phyloP scores from a whole-genome alignment of 2,113 vertebrate species.

The Anhinga anhinga region DNA sequence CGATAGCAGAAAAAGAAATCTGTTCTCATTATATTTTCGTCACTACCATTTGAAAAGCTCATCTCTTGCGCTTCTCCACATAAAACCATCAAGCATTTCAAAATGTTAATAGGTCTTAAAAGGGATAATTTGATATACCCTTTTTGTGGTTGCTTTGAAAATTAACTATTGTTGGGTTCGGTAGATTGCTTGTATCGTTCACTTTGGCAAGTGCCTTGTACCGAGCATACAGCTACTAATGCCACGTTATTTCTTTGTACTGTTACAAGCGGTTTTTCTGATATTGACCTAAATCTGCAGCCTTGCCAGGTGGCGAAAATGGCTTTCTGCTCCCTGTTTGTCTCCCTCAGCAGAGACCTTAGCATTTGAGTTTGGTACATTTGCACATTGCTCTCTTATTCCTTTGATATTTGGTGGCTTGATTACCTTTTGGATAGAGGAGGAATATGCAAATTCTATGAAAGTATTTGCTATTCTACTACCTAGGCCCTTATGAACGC shows the following conservation, averaged over 20 bases:
- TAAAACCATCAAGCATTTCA: background rate
- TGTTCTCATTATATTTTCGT: background rate
- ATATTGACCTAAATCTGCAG: background rate
- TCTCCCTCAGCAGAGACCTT: background rate
- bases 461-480: background rate
- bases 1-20: background rate
- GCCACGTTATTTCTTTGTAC: background rate
- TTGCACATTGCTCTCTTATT: background rate
- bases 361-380: background rate
- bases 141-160: background rate
- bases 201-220: background rate
- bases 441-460: background rate
- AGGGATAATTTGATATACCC: background rate
- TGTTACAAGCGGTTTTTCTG: background rate
- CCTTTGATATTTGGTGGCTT: background rate
- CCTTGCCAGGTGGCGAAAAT: background rate
- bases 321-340: background rate
- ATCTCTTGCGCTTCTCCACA: background rate
- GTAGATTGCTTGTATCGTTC: background rate
- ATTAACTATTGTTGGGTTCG: background rate
- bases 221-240: background rate
- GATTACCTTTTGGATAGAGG: background rate
- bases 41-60: background rate
- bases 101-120: slow-evolving; percentile 8
- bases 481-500: background rate